Conservation (phyloP, 2,888 invertebrate species). For the Vanessa cardui region DNA sequence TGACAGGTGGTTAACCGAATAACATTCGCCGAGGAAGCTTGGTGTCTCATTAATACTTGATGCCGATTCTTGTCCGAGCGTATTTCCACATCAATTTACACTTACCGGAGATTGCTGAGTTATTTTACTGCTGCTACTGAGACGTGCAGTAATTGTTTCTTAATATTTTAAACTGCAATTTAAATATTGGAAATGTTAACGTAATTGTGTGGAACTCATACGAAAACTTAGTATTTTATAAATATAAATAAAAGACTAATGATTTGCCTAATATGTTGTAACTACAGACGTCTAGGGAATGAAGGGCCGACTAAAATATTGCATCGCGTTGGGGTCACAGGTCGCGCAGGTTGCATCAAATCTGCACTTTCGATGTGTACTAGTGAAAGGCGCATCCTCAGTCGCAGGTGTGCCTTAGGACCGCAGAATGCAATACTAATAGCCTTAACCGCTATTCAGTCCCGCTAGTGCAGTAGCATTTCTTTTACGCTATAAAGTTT, state of each 20-base stretch:
- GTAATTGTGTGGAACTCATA: not conserved
- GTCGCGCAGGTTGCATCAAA: conserved; percentile 68
- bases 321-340: conserved; percentile 59
- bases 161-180: not conserved
- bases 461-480: conserved; percentile 48
- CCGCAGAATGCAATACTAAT: conserved; percentile 39
- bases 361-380: conserved; percentile 78
- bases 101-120: conserved; percentile 36
- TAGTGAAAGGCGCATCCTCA: conserved; percentile 78
- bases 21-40: conserved; percentile 65
- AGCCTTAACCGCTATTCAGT: conserved; percentile 49
- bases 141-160: no score
- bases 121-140: not conserved
- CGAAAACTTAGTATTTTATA: not conserved
- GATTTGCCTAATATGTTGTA: conserved; percentile 1
- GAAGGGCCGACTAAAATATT: conserved; percentile 40
- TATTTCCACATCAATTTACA: conserved; percentile 69
- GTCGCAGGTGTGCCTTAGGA: conserved; percentile 52
- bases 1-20: conserved; percentile 70
- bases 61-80: conserved; percentile 55
- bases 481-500: conserved; percentile 31
- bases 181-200: not conserved
- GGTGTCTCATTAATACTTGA: conserved; percentile 51
- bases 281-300: conserved; percentile 22
- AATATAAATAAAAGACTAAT: not conserved